A percentile compares a stretch with the other conserved stretches of the same genome.
phyloP scores from a whole-genome alignment of 2,797 vertebrate genomes.

The Melopsittacus undulatus region DNA sequence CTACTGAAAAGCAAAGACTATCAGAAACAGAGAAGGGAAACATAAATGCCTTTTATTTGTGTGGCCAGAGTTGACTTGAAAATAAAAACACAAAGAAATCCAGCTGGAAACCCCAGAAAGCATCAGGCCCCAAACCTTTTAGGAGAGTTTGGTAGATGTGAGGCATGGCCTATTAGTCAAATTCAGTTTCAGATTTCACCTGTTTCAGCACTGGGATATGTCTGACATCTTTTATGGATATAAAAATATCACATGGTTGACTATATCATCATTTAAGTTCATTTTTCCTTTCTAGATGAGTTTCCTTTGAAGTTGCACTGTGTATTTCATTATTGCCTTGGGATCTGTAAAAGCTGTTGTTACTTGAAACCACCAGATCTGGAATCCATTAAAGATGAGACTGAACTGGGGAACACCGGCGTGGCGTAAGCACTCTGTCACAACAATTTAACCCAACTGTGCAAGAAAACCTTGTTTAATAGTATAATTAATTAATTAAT shows the following conservation, averaged over 20 bases:
- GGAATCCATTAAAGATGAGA: constrained; percentile 64
- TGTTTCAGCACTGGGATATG: constrained; percentile 39
- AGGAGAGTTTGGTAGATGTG: background rate
- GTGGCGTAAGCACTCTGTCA: constrained; percentile 26
- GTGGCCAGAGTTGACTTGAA: background rate
- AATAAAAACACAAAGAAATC: background rate
- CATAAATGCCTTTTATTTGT: background rate
- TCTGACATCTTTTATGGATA: constrained; percentile 31
- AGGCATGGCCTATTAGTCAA: background rate
- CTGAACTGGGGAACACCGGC: background rate
- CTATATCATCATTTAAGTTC: constrained; percentile 42
- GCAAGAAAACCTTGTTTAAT: background rate
- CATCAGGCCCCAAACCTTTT: background rate
- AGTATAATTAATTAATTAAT: background rate
- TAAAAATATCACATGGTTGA: constrained; percentile 52
- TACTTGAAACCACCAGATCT: constrained; percentile 69
- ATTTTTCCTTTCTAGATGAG: constrained; percentile 40
- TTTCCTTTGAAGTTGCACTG: constrained; percentile 71
- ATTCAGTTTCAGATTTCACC: constrained; percentile 61
- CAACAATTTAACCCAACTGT: constrained; percentile 12
- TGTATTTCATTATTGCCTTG: constrained; percentile 61
- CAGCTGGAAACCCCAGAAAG: background rate
- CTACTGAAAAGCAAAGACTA: background rate
- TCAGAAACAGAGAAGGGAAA: background rate
- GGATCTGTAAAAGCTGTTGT: constrained; percentile 64